Base-by-base conservation (phyloP, 2,797 vertebrate species). In the Saxicola maurus region DNA sequence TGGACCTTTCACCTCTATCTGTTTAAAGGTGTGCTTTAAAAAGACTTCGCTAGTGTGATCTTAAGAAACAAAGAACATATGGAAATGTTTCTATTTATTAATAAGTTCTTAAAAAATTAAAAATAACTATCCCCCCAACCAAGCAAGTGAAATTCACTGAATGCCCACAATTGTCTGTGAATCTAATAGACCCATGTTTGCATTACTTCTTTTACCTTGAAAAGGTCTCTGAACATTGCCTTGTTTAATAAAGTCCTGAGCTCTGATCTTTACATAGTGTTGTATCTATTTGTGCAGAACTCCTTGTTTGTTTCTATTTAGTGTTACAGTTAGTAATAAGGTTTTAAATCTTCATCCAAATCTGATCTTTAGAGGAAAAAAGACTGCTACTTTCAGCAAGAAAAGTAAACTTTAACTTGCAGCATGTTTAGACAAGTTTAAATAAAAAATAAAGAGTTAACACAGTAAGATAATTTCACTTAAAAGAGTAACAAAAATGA, bases 71-170 rank as follows among this genome's bases (percentile, higher is more conserved):
- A 45, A 55, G 19, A 67, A 1, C 11, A 49, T 1, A n/a, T 7
- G 46, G 5, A 74, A 87, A 46, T 23, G 0, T 11, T 66, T 69
- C 5, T 37, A 13, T 57, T 78, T 59, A 5, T 43, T 42, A 45
- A 51, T 11, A 24, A 6, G 21, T 37, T 10, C 1, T 3, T 6
- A 24, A 66, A 25, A 6, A 31, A 31, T 42, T 25, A 33, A 42
- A 49, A 69, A 35, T 27, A 55, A n/a, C 30, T 45, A 30, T 8
- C 3, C 0, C 3, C 8, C 14, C n/a, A 61, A 43, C 0, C 6
- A 82, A 37, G 0, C 2, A 73, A 48, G 4, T 7, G 33, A 80
- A 65, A 12, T 33, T 9, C 3, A 8, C 17, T 7, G 2, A 80
- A 84, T 72, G 3, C 2, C 3, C 27, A 46, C 3, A 46, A 6